A percentile compares a stretch with the other conserved stretches of the same genome.
These are phyloP conservation scores for Latheticus oryzae DNA, from an alignment of 2,888 invertebrate genomes.

Conservation along the genomic window DNA sequence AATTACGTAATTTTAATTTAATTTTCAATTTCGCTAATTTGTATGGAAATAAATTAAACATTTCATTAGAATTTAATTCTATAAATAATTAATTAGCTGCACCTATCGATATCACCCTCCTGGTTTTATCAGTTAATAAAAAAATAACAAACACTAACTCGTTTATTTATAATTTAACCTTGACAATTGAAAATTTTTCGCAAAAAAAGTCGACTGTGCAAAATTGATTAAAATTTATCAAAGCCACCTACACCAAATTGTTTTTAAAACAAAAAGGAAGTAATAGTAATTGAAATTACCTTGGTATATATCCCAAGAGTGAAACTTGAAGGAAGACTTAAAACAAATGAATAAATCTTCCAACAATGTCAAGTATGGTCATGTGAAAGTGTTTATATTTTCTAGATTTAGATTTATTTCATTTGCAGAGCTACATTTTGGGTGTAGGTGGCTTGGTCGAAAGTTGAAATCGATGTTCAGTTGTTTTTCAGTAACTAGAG, in stretches of 20 bases:
- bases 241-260: constrained; percentile 13
- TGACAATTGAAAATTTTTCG: constrained; percentile 28
- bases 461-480: constrained; percentile 25
- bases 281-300: constrained; percentile 4
- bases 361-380: constrained; percentile 21
- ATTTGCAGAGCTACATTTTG: too few species aligned
- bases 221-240: constrained; percentile 15
- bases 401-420: constrained; percentile 11
- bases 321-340: constrained; percentile 6
- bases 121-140: constrained; percentile 7
- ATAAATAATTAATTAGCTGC: constrained; percentile 21
- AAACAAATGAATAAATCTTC: too few species aligned
- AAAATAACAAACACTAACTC: constrained; percentile 13
- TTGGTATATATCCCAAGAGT: neutral
- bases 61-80: too few species aligned
- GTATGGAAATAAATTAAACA: too few species aligned
- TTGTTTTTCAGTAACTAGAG: constrained; percentile 18
- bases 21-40: too few species aligned
- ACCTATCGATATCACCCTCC: constrained; percentile 20
- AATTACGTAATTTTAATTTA: too few species aligned
- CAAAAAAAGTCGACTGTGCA: constrained; percentile 9
- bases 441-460: constrained; percentile 28
- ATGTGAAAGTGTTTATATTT: constrained; percentile 27
- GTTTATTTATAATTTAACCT: constrained; percentile 8
- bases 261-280: constrained; percentile 4